Percentiles rank a stretch among this genome's conserved stretches.
Conservation (phyloP, 2,113 vertebrate genomes). For the Neofelis nebulosa region DNA sequence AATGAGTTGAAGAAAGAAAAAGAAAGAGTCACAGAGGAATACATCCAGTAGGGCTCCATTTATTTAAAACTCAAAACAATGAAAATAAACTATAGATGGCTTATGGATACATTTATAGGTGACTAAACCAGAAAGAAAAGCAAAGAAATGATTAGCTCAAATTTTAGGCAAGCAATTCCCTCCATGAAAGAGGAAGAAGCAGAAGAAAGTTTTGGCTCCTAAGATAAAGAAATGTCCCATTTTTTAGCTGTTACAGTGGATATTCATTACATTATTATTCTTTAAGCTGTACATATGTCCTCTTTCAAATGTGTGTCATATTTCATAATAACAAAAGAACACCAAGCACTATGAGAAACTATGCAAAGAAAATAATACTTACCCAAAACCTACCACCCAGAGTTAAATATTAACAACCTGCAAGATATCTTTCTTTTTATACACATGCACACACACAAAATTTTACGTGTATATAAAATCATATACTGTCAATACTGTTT, state of each 20-base stretch:
- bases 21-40: not conserved
- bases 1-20: not conserved
- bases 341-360: not conserved
- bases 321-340: conserved; percentile 42
- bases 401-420: conserved; percentile 1
- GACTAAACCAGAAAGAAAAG: not conserved
- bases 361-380: conserved; percentile 38
- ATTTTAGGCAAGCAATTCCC: not conserved
- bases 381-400: not conserved
- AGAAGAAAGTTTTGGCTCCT: not conserved
- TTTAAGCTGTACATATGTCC: not conserved
- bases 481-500: not conserved
- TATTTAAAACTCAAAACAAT: conserved; percentile 29
- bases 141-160: not conserved
- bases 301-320: not conserved
- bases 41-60: not conserved
- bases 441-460: not conserved
- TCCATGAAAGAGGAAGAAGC: not conserved
- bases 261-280: not conserved
- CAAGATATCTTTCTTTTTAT: not conserved
- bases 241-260: not conserved
- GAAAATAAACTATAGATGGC: not conserved
- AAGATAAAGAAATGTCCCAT: not conserved
- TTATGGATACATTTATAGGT: not conserved
- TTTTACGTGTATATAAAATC: not conserved